Evolutionary conservation across 2,888 invertebrate genomes (phyloP).

Genomic region (Tyria jacobaeae): DNA sequence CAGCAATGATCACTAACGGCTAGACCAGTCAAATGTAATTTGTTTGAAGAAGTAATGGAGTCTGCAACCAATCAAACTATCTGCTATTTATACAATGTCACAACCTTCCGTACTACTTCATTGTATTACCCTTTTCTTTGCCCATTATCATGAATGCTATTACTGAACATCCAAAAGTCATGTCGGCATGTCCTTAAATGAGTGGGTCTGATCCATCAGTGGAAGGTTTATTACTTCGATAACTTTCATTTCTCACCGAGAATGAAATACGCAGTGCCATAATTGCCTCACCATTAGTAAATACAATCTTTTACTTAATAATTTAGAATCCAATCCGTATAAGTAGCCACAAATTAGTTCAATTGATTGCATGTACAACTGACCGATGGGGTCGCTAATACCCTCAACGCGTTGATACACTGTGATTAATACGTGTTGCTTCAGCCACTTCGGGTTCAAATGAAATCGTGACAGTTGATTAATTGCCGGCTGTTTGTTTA

Average conservation of each 20-base stretch:
- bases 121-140: too few relatives aligned
- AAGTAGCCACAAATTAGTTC: constrained; percentile 45
- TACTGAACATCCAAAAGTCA: too few relatives aligned
- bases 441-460: constrained; percentile 5
- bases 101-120: too few relatives aligned
- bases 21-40: too few relatives aligned
- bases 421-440: constrained; percentile 24
- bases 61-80: too few relatives aligned
- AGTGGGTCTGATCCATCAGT: too few relatives aligned
- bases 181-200: too few relatives aligned
- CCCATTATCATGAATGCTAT: too few relatives aligned
- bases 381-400: constrained; percentile 29
- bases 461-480: constrained; percentile 8
- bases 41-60: too few relatives aligned
- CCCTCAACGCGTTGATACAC: constrained; percentile 26
- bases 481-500: constrained; percentile 8
- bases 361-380: constrained; percentile 38
- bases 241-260: not conserved
- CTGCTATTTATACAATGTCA: too few relatives aligned
- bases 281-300: not conserved
- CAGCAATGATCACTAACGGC: too few relatives aligned
- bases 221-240: not conserved
- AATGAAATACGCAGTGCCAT: not conserved
- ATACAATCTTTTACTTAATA: constrained; percentile 6
- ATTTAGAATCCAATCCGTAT: constrained; percentile 41